These are phyloP conservation scores for Siniperca obscura DNA, from an alignment of 2,797 vertebrate genomes.

Conservation along the genomic window DNA sequence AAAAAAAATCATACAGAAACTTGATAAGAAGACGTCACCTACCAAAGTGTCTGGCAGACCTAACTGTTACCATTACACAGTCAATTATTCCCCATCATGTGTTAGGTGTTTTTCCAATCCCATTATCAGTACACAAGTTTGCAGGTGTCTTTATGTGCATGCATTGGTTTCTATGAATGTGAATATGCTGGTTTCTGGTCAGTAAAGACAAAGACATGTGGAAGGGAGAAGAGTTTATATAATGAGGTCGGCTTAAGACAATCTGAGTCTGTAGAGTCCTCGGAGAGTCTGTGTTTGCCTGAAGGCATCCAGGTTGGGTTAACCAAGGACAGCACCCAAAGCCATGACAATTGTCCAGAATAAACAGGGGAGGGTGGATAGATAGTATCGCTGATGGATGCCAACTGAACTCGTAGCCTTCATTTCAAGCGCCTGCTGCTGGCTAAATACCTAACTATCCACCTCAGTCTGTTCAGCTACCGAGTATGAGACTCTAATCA, in stretches of 20 bases:
- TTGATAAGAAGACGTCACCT: no score
- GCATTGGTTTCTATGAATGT: background rate
- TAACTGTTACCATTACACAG: background rate
- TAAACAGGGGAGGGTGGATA: conserved; percentile 78
- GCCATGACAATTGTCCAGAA: conserved; percentile 55
- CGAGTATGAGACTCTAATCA: background rate
- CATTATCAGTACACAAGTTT: background rate
- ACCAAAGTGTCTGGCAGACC: background rate
- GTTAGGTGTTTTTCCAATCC: background rate
- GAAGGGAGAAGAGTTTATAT: background rate
- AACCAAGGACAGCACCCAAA: conserved; percentile 49
- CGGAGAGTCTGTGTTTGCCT: background rate
- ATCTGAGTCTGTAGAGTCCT: conserved; percentile 9
- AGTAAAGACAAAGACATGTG: background rate
- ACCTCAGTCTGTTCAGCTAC: conserved; percentile 3
- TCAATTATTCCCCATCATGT: background rate
- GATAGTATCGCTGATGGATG: conserved; percentile 60
- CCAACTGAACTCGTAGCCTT: conserved; percentile 22
- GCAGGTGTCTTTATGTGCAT: background rate
- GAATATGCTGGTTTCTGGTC: background rate
- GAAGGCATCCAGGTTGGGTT: conserved; percentile 21
- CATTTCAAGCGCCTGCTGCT: background rate
- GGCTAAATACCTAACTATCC: background rate
- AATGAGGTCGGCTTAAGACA: conserved; percentile 8
- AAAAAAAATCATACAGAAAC: no score